Evolutionary conservation across 2,797 vertebrate species (phyloP), one percentile per base, ranked within the genome.

Genomic region (Falco rusticolus): DNA sequence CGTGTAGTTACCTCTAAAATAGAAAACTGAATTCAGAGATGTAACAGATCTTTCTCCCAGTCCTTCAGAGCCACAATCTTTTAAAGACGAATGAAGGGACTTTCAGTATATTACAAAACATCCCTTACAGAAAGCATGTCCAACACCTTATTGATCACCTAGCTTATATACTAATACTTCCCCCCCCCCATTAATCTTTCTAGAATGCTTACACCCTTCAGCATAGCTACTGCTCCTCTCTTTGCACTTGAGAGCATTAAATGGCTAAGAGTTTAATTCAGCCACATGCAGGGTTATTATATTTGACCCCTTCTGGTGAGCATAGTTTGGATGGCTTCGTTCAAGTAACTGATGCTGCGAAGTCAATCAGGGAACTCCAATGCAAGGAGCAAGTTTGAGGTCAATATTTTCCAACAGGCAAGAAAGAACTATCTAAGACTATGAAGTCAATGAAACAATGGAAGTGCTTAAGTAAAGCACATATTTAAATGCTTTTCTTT

Each of bases 341-440:
- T 85, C 43, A 68, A 66, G 75, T 43, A 77, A 80, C 78, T 41
- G 25, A 83, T 78, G 43, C 57, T 80, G 70, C n/a, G 5, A 94
- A 93, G 80, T 77, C 74, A 82, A 83, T 70, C 33, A 74, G 29
- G 33, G 66, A 94, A 85, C 50, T 92, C 78, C 64, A 89, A 19
- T 20, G 50, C n/a, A 78, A 72, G 26, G 7, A 89, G 17, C 14
- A 83, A 80, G 37, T 87, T 16, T 85, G 72, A 94, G 75, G 89
- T 92, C 75, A 84, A 20, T 75, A 15, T 83, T 94, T 96, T 92
- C 75, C 61, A 96, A 69, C 3, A 85, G 39, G 47, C 56, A 84
- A 94, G 66, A 82, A 94, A 92, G 50, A 87, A 94, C 71, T 81
- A 92, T 59, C 50, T 68, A 83, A 83, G 47, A 69, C n/a, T 54